Base-by-base conservation (phyloP, 2,888 invertebrate species). In the Leptodirus hochenwartii region DNA sequence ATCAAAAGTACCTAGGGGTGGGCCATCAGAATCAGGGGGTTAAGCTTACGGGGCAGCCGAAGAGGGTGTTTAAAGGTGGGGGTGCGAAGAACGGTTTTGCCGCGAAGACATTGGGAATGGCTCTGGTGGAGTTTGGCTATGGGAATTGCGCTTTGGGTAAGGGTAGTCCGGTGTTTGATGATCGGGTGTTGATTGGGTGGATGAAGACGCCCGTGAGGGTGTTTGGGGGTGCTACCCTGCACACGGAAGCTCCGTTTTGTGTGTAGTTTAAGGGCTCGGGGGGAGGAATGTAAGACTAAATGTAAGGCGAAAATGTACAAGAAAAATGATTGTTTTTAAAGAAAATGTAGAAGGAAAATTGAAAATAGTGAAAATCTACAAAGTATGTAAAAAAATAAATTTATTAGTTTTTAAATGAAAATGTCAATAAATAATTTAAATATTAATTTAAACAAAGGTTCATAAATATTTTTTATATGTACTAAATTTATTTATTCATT, bases 181-280 rank as follows among this genome's bases (percentile, higher is more conserved):
- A 48, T 8, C 43, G 49, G 20, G 56, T 69, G 58, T 54, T 68
- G 17, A 62, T 76, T 31, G 66, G 69, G 42, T 76, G 75, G 75
- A 65, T 61, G 22, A 62, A 60, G 39, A 72, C 72, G 3, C 69
- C 72, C 0, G 69, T 75, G 1, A 56, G 65, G 37, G 58, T 75
- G 2, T 75, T 72, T 43, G 75, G 74, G 11, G 75, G 74, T 4
- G 72, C 73, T 3, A 57, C 59, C 41, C 51, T 73, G 12, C 66
- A 62, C 44, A 62, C 58, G 38, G 67, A 67, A 1, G 55, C 59
- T 8, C 64, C 66, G 36, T 52, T 65, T 33, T 75, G 75, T 46
- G 66, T n/a, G n/a, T n/a, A n/a, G n/a, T n/a, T n/a, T n/a, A n/a
- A n/a, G n/a, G n/a, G n/a, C n/a, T n/a, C n/a, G n/a, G n/a, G n/a